Conservation (phyloP, 2,888 invertebrate genomes). For the Tuta absoluta region DNA sequence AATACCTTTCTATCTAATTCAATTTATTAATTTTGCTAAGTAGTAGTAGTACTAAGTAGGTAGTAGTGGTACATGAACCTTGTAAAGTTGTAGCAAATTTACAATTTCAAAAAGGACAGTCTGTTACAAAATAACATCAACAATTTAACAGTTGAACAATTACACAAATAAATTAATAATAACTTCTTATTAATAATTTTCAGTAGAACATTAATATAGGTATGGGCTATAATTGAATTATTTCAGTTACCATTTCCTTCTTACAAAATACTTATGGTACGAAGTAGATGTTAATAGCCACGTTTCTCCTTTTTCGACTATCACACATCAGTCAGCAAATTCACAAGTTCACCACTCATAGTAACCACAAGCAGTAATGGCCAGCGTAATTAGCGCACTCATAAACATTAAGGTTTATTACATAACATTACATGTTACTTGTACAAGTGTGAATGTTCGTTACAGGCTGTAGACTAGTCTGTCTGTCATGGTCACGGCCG, state of each 20-base stretch:
- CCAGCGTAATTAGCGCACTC: conserved; percentile 15
- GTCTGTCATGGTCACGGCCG: conserved; percentile 23
- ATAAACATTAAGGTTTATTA: conserved; percentile 23
- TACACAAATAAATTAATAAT: too few species aligned
- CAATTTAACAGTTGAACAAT: too few species aligned
- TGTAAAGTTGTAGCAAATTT: too few species aligned
- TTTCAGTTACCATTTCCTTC: neutral
- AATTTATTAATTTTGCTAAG: too few species aligned
- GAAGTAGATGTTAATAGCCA: neutral
- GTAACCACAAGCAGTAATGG: conserved; percentile 12
- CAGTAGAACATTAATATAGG: too few species aligned
- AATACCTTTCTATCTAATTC: too few species aligned
- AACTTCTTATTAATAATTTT: too few species aligned
- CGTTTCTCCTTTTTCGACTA: neutral
- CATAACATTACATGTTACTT: conserved; percentile 10
- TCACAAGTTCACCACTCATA: neutral
- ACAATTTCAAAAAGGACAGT: too few species aligned
- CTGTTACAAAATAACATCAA: too few species aligned
- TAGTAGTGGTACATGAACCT: too few species aligned
- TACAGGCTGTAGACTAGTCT: neutral
- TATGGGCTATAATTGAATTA: neutral
- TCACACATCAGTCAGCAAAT: neutral
- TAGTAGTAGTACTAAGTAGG: too few species aligned
- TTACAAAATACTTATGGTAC: neutral
- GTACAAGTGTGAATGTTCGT: too few species aligned